phyloP scores from a whole-genome alignment of 2,797 vertebrate genomes.

The Enteromius trimaculatus region DNA sequence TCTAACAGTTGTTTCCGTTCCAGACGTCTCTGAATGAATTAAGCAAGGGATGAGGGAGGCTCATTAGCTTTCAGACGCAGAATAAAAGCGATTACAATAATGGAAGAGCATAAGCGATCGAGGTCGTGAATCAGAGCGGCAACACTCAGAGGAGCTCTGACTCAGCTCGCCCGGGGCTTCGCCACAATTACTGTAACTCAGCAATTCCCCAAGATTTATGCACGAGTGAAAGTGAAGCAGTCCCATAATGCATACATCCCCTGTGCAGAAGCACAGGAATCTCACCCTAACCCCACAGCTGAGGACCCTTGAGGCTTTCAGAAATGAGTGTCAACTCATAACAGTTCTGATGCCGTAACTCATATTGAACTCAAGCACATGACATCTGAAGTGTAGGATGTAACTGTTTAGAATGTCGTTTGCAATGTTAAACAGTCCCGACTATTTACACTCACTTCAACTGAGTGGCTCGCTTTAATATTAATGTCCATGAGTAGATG shows the following conservation, averaged over 20 bases:
- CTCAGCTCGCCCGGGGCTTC: slow-evolving; percentile 18
- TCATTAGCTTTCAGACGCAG: slow-evolving; percentile 25
- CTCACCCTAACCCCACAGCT: slow-evolving; percentile 4
- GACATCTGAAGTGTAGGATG: not conserved
- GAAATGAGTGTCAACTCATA: slow-evolving; percentile 22
- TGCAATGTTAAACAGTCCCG: not conserved
- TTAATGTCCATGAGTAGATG: not conserved
- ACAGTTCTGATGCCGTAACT: not conserved
- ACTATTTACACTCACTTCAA: not conserved
- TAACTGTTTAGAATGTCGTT: not conserved
- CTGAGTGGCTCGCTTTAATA: not conserved
- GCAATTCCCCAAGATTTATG: slow-evolving; percentile 28
- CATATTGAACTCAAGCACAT: not conserved
- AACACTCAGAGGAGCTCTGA: slow-evolving; percentile 16
- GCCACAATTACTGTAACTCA: slow-evolving; percentile 29
- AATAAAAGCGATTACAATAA: slow-evolving; percentile 32
- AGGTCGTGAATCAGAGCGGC: slow-evolving; percentile 34
- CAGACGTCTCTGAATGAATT: not conserved
- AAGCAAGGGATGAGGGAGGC: not conserved
- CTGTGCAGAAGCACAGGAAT: not conserved
- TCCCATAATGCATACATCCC: not conserved
- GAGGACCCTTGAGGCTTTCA: not conserved
- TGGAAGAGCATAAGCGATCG: slow-evolving; percentile 1
- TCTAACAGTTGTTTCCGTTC: not conserved
- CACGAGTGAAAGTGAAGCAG: not conserved